Evolutionary conservation across 1,140 invertebrate genomes (phyloP).

Genomic region (Bilobella aurantiaca): DNA sequence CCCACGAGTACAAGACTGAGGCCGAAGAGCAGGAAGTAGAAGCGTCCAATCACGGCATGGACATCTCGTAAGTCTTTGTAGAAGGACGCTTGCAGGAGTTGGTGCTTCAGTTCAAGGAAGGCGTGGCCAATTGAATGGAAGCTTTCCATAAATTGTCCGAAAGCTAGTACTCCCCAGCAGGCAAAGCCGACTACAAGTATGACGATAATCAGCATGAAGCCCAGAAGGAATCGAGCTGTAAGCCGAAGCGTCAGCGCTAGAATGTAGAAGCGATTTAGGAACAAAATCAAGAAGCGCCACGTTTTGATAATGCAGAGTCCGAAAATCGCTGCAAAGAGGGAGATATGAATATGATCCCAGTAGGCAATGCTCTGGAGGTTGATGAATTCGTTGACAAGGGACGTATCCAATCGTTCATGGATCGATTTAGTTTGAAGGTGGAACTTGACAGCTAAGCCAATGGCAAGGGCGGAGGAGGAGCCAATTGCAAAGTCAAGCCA

Average conservation of each 20-base stretch:
- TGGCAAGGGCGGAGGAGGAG: background rate
- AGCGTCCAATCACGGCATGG: background rate
- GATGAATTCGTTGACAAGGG: slow-evolving; percentile 5
- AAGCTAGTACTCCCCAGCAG: background rate
- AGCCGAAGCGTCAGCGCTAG: slow-evolving; percentile 10
- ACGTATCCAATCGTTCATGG: background rate
- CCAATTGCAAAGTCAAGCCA: slow-evolving; percentile 11
- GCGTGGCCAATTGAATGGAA: slow-evolving; percentile 3
- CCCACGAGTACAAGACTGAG: background rate
- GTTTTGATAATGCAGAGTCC: slow-evolving; percentile 7
- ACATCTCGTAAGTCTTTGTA: background rate
- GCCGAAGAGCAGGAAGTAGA: slow-evolving; percentile 1
- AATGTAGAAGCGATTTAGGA: background rate
- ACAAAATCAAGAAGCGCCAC: slow-evolving; percentile 14
- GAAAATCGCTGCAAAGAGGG: background rate
- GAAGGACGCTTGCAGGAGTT: background rate
- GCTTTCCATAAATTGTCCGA: background rate
- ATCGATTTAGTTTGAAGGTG: background rate
- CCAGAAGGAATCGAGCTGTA: background rate
- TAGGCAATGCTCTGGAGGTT: slow-evolving; percentile 4
- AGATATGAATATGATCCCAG: slow-evolving; percentile 2
- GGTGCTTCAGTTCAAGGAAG: slow-evolving; percentile 7
- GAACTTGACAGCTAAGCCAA: background rate
- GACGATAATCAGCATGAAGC: slow-evolving; percentile 1
- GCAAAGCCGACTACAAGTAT: slow-evolving; percentile 11